These are phyloP conservation scores for Scytalopus superciliaris DNA, from an alignment of 2,113 vertebrate species.

Conservation along the genomic window DNA sequence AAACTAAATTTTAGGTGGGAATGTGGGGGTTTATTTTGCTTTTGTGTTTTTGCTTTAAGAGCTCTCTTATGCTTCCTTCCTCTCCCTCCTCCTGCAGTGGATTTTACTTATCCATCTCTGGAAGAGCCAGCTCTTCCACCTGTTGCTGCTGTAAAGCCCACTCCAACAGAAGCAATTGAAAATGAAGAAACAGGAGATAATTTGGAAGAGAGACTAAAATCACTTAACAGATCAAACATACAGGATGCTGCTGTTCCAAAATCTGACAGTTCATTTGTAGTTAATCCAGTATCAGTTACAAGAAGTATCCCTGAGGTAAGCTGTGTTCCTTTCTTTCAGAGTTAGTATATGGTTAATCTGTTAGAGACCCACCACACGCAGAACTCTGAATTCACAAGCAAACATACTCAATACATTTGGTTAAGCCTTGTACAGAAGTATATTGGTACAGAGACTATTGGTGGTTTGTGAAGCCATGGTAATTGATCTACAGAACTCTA, in stretches of 20 bases:
- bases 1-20: neutral
- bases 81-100: constrained; percentile 74
- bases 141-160: constrained; percentile 52
- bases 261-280: constrained; percentile 33
- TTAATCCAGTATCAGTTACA: constrained; percentile 66
- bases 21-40: neutral
- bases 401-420: neutral
- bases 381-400: neutral
- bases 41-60: neutral
- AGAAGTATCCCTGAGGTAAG: constrained; percentile 87
- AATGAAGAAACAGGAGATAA: constrained; percentile 42
- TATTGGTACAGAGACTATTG: neutral
- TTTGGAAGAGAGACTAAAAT: constrained; percentile 69
- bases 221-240: constrained; percentile 1
- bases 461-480: neutral
- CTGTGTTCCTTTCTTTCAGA: neutral
- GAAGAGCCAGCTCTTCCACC: constrained; percentile 82
- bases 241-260: constrained; percentile 56
- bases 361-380: neutral
- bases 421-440: neutral
- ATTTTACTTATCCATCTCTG: constrained; percentile 93
- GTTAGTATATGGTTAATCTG: neutral
- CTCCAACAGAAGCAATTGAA: constrained; percentile 68
- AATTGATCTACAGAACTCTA: neutral
- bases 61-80: neutral